Evolutionary conservation across 2,888 invertebrate species (phyloP).

Genomic region (Diaprepes abbreviatus): DNA sequence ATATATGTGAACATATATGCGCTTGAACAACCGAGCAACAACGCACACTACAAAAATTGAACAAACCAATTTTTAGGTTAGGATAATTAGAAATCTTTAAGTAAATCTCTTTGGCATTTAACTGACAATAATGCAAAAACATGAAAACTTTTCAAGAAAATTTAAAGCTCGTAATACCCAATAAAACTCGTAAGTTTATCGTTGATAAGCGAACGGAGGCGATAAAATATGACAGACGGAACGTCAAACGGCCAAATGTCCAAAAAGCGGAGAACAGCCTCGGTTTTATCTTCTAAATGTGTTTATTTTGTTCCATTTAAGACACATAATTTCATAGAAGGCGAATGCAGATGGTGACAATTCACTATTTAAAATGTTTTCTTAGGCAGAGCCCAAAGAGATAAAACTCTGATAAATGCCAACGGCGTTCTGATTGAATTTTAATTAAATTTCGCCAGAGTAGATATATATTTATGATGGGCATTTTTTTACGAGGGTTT

Average conservation of each 20-base stretch:
- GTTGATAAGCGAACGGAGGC: slow-evolving; percentile 48
- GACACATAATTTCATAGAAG: slow-evolving; percentile 63
- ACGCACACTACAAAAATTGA: too few relatives aligned
- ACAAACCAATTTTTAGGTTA: too few relatives aligned
- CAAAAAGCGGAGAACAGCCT: slow-evolving; percentile 43
- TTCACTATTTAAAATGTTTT: slow-evolving; percentile 68
- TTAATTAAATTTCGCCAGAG: slow-evolving; percentile 67
- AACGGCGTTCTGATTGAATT: slow-evolving; percentile 68
- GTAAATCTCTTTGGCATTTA: neutral
- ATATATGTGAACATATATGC: too few relatives aligned
- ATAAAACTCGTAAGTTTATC: slow-evolving; percentile 49
- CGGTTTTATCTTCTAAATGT: slow-evolving; percentile 64
- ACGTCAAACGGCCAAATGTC: slow-evolving; percentile 51
- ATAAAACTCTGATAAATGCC: slow-evolving; percentile 67
- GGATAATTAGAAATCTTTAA: too few relatives aligned
- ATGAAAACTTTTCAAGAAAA: slow-evolving; percentile 8
- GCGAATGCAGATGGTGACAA: slow-evolving; percentile 64
- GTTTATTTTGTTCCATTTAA: slow-evolving; percentile 61
- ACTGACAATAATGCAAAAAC: neutral
- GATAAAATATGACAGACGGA: slow-evolving; percentile 48
- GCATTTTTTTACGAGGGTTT: slow-evolving; percentile 54
- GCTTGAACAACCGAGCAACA: too few relatives aligned
- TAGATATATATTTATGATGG: slow-evolving; percentile 65
- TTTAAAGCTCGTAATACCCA: slow-evolving; percentile 37
- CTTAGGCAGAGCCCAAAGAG: slow-evolving; percentile 65